Evolutionary conservation across 2,888 invertebrate species (phyloP), one percentile per base, ranked within the genome.

Genomic region (Spodoptera exigua): DNA sequence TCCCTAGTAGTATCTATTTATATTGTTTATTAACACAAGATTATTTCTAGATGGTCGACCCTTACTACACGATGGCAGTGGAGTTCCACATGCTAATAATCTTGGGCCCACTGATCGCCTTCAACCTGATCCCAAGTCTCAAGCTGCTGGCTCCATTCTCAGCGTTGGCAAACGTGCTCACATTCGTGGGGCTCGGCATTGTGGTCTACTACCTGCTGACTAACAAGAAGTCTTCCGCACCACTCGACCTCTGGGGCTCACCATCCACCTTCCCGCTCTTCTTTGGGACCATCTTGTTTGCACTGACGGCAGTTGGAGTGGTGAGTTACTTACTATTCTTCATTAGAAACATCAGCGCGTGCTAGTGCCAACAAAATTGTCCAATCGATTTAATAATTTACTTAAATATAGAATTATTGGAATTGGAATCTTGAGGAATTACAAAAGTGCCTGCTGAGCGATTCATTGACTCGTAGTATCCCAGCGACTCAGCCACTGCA

Each of bases 261-360:
- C 27, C 78, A 0, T 55, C 85, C 4, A 95, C 96, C 5, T 75
- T 77, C 21, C 77, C 77, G 10, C 36, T 77, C 5, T 77, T 77
- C 81, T 97, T 98, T 0, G 98, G 99, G 1, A 98, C 98, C 0
- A 97, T 98, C 2, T 94, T 99, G 57, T 99, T 98, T 88, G 98
- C 99, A 0, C 95, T 99, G 76, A 99, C 97, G 76, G 97, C 97
- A 1, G 96, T 97, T 34, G 97, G 97, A 17, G 96, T 97, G 90
- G 97, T 97, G 83, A 95, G 96, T 89, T 13, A 3, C 3, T 32
- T 7, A 3, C 5, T 13, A 11, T 1, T 12, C n/a, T 34, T 13
- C 2, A 27, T 27, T 27, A 3, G 9, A 9, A 27, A 27, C 27
- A 27, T 27, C 7, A 27, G 9, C 7, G 27, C 27, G 27, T 27